Conservation (phyloP, 2,888 invertebrate species). For the Camptogramma bilineatum region DNA sequence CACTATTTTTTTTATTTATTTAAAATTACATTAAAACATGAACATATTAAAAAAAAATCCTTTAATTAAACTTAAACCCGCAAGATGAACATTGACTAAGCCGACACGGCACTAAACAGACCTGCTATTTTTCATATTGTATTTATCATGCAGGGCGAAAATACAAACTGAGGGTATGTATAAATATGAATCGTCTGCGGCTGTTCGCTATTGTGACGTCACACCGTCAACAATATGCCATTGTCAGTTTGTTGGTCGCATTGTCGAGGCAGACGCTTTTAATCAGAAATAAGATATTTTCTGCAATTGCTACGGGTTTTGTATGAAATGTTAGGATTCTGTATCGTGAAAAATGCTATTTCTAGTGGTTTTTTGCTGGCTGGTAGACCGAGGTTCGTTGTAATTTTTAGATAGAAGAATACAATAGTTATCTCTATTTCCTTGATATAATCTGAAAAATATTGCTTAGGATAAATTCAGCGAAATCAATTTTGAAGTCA, state of each 20-base stretch:
- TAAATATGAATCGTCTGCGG: conserved; percentile 29
- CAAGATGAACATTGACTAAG: too few relatives aligned
- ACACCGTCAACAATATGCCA: conserved; percentile 40
- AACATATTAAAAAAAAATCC: too few relatives aligned
- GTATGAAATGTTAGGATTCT: conserved; percentile 11
- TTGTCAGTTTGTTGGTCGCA: conserved; percentile 42
- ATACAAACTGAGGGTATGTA: conserved; percentile 23
- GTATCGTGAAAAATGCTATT: conserved; percentile 6
- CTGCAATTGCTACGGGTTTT: conserved; percentile 32
- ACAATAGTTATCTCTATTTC: not conserved
- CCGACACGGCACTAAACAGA: not conserved
- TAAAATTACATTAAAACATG: too few relatives aligned
- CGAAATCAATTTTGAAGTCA: too few relatives aligned
- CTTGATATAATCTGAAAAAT: not conserved
- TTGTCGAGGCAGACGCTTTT: conserved; percentile 43
- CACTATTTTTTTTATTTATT: too few relatives aligned
- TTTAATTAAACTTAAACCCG: too few relatives aligned
- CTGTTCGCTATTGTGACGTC: conserved; percentile 47
- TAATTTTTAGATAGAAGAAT: not conserved
- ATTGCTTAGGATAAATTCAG: too few relatives aligned
- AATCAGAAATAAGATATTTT: conserved; percentile 56
- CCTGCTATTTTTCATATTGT: not conserved
- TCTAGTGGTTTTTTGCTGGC: not conserved
- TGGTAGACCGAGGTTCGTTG: not conserved
- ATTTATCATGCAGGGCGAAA: not conserved